phyloP scores from a whole-genome alignment of 1,140 invertebrate genomes.

The Lasioglossum baleicum region DNA sequence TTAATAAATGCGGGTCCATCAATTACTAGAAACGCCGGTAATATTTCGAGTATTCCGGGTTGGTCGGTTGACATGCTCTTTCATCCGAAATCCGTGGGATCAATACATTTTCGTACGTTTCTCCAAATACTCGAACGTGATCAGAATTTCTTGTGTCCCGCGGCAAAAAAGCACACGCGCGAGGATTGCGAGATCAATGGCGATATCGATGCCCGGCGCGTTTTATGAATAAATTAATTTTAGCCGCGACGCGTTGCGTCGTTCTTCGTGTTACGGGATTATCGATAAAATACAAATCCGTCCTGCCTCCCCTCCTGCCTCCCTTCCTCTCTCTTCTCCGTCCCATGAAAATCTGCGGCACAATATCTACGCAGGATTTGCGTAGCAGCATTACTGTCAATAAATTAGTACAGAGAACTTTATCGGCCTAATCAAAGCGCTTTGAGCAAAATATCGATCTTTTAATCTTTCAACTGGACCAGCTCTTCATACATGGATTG shows the following conservation, averaged over 20 bases:
- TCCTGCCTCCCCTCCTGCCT: no score
- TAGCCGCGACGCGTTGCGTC: neutral
- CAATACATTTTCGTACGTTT: neutral
- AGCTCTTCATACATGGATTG: no score
- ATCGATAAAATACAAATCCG: neutral
- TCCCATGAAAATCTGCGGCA: neutral
- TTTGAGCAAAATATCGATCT: neutral
- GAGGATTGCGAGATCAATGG: neutral
- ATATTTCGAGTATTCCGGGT: no score
- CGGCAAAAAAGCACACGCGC: neutral
- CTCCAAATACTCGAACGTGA: neutral
- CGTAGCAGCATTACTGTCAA: neutral
- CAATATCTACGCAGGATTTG: neutral
- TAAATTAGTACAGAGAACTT: neutral
- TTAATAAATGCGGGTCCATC: no score
- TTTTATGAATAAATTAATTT: slow-evolving; percentile 8
- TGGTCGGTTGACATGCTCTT: no score
- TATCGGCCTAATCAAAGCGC: neutral
- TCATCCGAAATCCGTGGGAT: neutral
- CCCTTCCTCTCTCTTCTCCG: no score
- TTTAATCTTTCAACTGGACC: no score
- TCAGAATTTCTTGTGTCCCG: neutral
- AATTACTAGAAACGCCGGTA: no score
- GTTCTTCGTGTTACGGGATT: neutral
- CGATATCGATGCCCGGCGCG: neutral